A percentile compares a stretch with the other conserved stretches of the same genome.
Evolutionary conservation across 2,113 vertebrate genomes (phyloP).

Genomic region (Cottus gobio): DNA sequence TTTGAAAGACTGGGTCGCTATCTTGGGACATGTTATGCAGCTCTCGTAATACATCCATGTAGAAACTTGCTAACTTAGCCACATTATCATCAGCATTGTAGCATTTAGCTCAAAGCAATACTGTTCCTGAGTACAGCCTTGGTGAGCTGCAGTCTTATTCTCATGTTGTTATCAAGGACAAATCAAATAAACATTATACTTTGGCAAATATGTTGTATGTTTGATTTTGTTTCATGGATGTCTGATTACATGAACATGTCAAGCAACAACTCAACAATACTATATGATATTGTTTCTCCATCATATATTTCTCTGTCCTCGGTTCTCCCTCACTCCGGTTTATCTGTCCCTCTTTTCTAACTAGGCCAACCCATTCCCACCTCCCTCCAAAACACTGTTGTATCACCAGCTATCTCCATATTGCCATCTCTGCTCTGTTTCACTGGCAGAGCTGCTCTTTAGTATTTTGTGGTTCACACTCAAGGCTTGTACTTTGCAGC

Average conservation of each 20-base stretch:
- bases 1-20: background rate
- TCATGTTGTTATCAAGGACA: background rate
- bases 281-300: background rate
- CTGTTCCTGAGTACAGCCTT: background rate
- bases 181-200: background rate
- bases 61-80: background rate
- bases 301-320: slow-evolving; percentile 19
- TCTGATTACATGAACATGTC: background rate
- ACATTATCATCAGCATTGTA: background rate
- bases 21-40: background rate
- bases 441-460: slow-evolving; percentile 13
- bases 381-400: slow-evolving; percentile 40
- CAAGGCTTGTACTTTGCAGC: background rate
- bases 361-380: slow-evolving; percentile 60
- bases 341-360: slow-evolving; percentile 46
- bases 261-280: background rate
- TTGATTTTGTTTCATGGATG: background rate
- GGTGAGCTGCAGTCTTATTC: background rate
- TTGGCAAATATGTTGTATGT: background rate
- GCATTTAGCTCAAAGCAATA: background rate
- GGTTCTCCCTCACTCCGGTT: slow-evolving; percentile 11
- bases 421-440: slow-evolving; percentile 38
- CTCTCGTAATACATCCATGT: background rate
- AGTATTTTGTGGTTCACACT: slow-evolving; percentile 39
- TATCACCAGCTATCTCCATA: slow-evolving; percentile 22